A percentile compares a stretch with the other conserved stretches of the same genome.
Conservation (phyloP, 2,113 vertebrate species). For the Hemichromis elongatus region DNA sequence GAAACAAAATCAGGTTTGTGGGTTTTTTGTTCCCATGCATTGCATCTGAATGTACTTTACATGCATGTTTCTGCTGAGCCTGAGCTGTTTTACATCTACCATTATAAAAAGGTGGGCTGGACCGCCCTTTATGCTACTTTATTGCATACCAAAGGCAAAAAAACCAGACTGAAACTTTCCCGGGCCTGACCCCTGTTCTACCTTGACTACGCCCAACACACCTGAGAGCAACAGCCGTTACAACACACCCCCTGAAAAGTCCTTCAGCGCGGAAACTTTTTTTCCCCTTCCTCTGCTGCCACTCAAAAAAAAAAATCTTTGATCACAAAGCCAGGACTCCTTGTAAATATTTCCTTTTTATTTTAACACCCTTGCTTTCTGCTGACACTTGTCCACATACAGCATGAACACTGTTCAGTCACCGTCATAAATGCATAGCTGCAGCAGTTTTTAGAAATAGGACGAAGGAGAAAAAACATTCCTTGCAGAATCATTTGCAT, state of each 20-base stretch:
- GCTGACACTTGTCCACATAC: slow-evolving; percentile 4
- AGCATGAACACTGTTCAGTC: background rate
- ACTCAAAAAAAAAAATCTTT: background rate
- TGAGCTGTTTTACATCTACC: background rate
- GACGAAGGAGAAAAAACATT: background rate
- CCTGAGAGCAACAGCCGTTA: background rate
- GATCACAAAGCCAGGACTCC: background rate
- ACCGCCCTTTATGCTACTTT: background rate
- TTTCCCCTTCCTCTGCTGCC: background rate
- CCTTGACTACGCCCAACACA: slow-evolving; percentile 38
- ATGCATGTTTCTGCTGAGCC: background rate
- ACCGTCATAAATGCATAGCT: background rate
- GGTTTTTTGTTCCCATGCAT: background rate
- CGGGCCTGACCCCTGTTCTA: background rate
- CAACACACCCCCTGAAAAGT: slow-evolving; percentile 9
- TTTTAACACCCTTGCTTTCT: background rate
- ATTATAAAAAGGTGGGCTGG: background rate
- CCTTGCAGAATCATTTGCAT: background rate
- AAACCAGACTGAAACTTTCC: slow-evolving; percentile 29
- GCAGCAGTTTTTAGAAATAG: background rate
- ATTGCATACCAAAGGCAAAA: background rate
- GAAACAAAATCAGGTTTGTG: background rate
- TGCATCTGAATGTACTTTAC: background rate
- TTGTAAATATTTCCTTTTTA: background rate
- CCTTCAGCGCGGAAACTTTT: background rate